Base-by-base conservation (phyloP, 2,888 invertebrate genomes). In the Alviniconcha strummeri region DNA sequence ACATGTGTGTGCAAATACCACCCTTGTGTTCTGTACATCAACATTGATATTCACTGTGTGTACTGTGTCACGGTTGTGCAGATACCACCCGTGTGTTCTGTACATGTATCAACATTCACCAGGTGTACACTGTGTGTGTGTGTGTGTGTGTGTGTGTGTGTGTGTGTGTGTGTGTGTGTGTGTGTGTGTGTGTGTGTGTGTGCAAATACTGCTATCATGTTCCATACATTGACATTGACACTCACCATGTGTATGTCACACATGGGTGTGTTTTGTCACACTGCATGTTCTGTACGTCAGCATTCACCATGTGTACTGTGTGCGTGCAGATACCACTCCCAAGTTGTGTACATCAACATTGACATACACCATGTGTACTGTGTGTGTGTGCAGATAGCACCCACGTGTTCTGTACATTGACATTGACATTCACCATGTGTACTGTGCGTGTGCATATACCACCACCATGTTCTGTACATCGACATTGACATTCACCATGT, bases 61-160 rank as follows among this genome's bases (percentile, higher is more conserved):
- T 36, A 36, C 36, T 36, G 36, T 36, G 36, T 36, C 36, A 36
- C 36, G n/a, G 64, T 83, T 74, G 86, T 88, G 15, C 87, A 98
- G 98, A 92, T 97, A 98, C 92, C 97, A 99, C 92, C 97, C 97
- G 0, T 95, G 99, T 84, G 99, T 99, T 0, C 94, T 99, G 4
- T 99, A 99, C 93, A 98, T 99, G 86, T 92, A 99, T 99, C 85
- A 99, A 99, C 91, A 99, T 99, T 0, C 99, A 99, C 94, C 99
- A 99, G 89, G 94, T 36, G 36, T 36, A 36, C 36, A n/a, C n/a
- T n/a, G 52, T 15, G n/a, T 74, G 52, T 74, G 52, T 36, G n/a
- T 74, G n/a, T 36, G n/a, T 74, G 52, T 74, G 52, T 74, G 52
- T 74, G 17, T 76, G 64, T 83, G 64, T 74, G 85, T 87, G 11